Base-by-base conservation (phyloP, 2,113 vertebrate species). In the Etia nguti region DNA sequence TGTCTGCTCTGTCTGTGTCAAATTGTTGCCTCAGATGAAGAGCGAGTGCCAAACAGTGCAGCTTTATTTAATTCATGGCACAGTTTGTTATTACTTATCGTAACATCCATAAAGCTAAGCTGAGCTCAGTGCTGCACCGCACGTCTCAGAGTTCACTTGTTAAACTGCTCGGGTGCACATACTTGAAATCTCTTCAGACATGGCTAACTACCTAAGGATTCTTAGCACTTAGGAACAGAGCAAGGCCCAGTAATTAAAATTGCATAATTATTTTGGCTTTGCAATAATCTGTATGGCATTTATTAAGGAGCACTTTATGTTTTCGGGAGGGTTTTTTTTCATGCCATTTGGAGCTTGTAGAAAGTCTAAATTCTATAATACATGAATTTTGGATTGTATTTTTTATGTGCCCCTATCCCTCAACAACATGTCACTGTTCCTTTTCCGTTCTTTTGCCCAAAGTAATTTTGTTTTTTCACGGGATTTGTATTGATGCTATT, bases 1-100 rank as follows among this genome's bases (percentile, higher is more conserved):
- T 70, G 90, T 88, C 92, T 88, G 68, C 88, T 86, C 81, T 10
- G 85, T 81, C 54, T 81, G 85, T 88, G 88, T 92, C 86, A 87
- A 83, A 91, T 79, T 56, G 80, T 80, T 81, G 62, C 83, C 88
- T 90, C 79, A 50, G 81, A 92, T 85, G 70, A 52, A 5, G 54
- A 20, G 24, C 6, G 81, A 81, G 62, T 20, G 46, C 87, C 83
- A 73, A 92, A 89, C 34, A 12, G 87, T 29, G 43, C 79, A 65
- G 52, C 70, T 85, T 83, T 86, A 22, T 86, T 85, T 79, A 86
- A 85, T 86, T 91, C 81, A 84, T 77, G 46, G 70, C 83, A 34
- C 56, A 79, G 83, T 75, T 85, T 52, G 22, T 77, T 75, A 77
- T 83, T 54, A 54, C 55, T 82, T 79, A 57, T 79, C 34, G 79